Evolutionary conservation across 2,888 invertebrate genomes (phyloP).

Genomic region (Lydus trimaculatus): DNA sequence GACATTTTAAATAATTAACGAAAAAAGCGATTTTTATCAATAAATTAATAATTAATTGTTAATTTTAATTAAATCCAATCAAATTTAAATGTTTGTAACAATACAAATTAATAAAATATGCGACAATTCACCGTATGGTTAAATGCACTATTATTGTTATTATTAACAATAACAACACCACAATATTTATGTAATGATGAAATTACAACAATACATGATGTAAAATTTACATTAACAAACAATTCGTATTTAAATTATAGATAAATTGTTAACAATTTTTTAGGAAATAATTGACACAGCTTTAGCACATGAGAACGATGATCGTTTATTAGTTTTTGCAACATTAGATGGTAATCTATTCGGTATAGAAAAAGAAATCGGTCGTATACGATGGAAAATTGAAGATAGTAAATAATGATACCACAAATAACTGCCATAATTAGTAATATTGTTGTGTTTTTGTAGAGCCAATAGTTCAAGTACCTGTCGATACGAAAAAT

Average conservation of each 20-base stretch:
- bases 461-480: conserved; percentile 89
- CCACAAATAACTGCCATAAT: conserved; percentile 7
- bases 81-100: neutral
- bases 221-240: neutral
- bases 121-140: neutral
- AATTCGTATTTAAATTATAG: neutral
- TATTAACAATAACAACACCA: neutral
- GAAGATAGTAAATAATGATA: conserved; percentile 76
- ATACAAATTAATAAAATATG: neutral
- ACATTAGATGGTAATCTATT: conserved; percentile 93
- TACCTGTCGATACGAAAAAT: conserved; percentile 70
- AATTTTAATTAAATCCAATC: neutral
- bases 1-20: too few species aligned
- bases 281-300: conserved; percentile 61
- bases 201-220: neutral
- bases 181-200: neutral
- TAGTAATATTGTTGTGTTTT: conserved; percentile 48
- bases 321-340: conserved; percentile 83
- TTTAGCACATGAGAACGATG: conserved; percentile 71
- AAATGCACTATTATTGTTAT: neutral
- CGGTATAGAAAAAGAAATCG: conserved; percentile 87
- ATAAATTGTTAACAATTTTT: neutral
- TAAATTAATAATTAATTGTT: neutral
- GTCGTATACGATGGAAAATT: conserved; percentile 88
- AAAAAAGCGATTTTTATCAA: too few species aligned